Conservation (phyloP, 2,113 vertebrate species). For the Hypomesus transpacificus region DNA sequence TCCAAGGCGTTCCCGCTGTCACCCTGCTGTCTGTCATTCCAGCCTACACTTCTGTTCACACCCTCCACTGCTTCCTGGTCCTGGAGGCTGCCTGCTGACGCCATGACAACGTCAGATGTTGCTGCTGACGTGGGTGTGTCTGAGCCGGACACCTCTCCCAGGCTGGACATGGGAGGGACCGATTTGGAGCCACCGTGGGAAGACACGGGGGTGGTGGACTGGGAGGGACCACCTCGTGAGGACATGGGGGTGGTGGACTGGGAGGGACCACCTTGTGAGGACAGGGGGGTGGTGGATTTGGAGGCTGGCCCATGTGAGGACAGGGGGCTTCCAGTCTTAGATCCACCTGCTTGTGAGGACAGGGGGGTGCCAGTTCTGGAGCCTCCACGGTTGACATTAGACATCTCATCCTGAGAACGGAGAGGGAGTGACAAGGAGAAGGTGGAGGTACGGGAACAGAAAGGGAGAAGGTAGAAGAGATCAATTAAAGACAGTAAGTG, state of each 20-base stretch:
- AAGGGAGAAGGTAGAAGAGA: slow-evolving; percentile 1
- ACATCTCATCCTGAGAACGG: slow-evolving; percentile 85
- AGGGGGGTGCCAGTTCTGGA: slow-evolving; percentile 50
- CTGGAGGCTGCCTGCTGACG: slow-evolving; percentile 64
- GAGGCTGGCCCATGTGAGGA: slow-evolving; percentile 44
- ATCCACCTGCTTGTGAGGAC: slow-evolving; percentile 59
- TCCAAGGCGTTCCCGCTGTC: slow-evolving; percentile 74
- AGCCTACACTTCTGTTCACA: slow-evolving; percentile 70
- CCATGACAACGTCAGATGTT: slow-evolving; percentile 67
- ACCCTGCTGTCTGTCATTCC: slow-evolving; percentile 66
- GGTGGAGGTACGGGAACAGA: neutral
- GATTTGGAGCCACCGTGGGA: slow-evolving; percentile 50
- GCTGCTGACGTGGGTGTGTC: slow-evolving; percentile 70
- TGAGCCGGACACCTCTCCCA: slow-evolving; percentile 68
- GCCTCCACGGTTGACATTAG: slow-evolving; percentile 70
- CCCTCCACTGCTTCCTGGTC: slow-evolving; percentile 67
- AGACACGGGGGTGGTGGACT: slow-evolving; percentile 23
- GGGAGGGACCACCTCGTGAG: slow-evolving; percentile 57
- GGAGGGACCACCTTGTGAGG: slow-evolving; percentile 62
- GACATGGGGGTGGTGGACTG: slow-evolving; percentile 76
- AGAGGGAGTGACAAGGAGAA: neutral
- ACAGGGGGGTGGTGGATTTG: slow-evolving; percentile 31
- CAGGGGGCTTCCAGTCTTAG: slow-evolving; percentile 73
- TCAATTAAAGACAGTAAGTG: neutral
- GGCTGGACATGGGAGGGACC: slow-evolving; percentile 9